phyloP scores from a whole-genome alignment of 2,888 invertebrate genomes.

The Dendrolimus pini region DNA sequence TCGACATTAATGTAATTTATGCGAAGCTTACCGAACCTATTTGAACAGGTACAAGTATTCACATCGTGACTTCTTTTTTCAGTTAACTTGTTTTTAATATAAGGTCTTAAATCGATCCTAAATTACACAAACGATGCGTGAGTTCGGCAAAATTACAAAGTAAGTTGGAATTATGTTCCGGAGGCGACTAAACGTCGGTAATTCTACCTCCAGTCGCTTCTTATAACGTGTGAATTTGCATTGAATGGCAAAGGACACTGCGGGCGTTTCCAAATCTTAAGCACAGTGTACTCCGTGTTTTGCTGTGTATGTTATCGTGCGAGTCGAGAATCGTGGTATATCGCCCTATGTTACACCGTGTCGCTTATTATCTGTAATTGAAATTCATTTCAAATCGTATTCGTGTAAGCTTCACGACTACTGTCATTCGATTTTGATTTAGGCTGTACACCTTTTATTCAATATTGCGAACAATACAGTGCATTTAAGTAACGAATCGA shows the following conservation, averaged over 20 bases:
- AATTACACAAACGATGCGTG: conserved; percentile 32
- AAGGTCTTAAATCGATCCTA: conserved; percentile 14
- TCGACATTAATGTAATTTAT: too few species aligned
- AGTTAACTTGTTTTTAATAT: conserved; percentile 9
- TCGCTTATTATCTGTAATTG: conserved; percentile 16
- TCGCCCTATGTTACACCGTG: conserved; percentile 20
- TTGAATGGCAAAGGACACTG: conserved; percentile 69
- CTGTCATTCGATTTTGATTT: conserved; percentile 20
- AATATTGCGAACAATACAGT: not conserved
- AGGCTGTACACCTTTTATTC: conserved; percentile 16
- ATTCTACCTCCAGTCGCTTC: conserved; percentile 66
- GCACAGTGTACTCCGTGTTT: conserved; percentile 32
- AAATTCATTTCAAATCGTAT: conserved; percentile 12
- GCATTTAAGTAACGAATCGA: too few species aligned
- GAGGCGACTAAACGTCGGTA: conserved; percentile 75
- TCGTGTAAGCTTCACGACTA: conserved; percentile 21
- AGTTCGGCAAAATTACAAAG: conserved; percentile 52
- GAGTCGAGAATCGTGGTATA: conserved; percentile 9
- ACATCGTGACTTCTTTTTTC: conserved; percentile 3
- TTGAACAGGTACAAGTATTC: conserved; percentile 17
- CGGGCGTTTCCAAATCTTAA: conserved; percentile 45
- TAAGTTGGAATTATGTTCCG: conserved; percentile 65
- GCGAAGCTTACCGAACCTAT: conserved; percentile 4
- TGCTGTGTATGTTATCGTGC: conserved; percentile 13
- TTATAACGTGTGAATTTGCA: conserved; percentile 71